Evolutionary conservation across 2,888 invertebrate species (phyloP), one percentile per base, ranked within the genome.

Genomic region (Endotricha flammealis): DNA sequence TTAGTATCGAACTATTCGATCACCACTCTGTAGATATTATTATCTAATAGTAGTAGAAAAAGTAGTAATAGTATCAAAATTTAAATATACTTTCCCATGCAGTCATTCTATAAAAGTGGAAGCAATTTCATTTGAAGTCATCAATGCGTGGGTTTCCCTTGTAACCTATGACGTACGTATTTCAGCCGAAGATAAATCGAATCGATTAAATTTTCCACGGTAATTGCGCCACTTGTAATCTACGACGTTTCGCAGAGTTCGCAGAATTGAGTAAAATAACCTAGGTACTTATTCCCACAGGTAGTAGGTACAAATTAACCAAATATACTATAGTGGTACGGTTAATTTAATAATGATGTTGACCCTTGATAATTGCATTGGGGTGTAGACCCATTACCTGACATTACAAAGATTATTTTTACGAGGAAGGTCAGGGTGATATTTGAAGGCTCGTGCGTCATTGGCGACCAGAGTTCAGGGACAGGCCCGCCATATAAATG

Each of bases 391-490:
- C 57, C 48, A 60, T 58, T 64, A 64, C 42, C 42, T 58, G 59
- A 56, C 50, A 71, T 68, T 69, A 70, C 52, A 53, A 62, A 65
- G 58, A 66, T 57, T 76, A 77, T 76, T 79, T 75, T 71, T 76
- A 70, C 61, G 53, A 60, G 60, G 69, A 72, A 76, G 80, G 80
- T 80, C 78, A 80, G 64, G 77, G 79, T 58, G 71, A 64, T 79
- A 76, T 78, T 80, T 67, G 69, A 80, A 71, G 70, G 66, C 63
- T 60, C 62, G 77, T 85, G 82, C 85, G 85, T 85, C 85, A 85
- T 65, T 72, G 64, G 73, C 55, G 58, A 57, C 58, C 56, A 55
- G 74, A 74, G 85, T 86, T 86, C 85, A 85, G 69, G 85, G 85
- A 75, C 85, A 78, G 57, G 48, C 66, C 53, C 71, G 70, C 78